Evolutionary conservation across 92 coral and sea anemone genomes (phyloP).

Genomic region (Bergia sp.): DNA sequence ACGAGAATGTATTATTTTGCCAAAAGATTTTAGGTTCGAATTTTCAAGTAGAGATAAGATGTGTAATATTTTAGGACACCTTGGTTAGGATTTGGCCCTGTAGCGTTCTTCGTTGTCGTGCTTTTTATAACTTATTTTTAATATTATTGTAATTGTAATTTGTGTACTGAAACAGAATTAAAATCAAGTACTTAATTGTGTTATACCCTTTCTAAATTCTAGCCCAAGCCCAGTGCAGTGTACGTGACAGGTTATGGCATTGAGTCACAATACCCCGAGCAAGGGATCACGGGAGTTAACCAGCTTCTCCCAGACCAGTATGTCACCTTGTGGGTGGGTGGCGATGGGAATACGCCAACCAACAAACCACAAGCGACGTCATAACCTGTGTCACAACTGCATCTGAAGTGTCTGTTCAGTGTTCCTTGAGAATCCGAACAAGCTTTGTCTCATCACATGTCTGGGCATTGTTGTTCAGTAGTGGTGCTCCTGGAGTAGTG

Average conservation of each 20-base stretch:
- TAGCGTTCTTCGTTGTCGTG: not conserved
- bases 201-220: not conserved
- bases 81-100: too few relatives aligned
- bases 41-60: too few relatives aligned
- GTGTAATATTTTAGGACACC: too few relatives aligned
- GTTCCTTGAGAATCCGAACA: not conserved
- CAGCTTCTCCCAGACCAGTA: conserved; percentile 62
- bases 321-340: conserved; percentile 56
- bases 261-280: conserved; percentile 61
- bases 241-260: conserved; percentile 67
- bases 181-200: too few relatives aligned
- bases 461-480: too few relatives aligned
- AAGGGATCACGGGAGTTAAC: conserved; percentile 60
- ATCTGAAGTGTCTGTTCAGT: not conserved
- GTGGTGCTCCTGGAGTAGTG: too few relatives aligned
- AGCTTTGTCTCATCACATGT: too few relatives aligned
- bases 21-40: too few relatives aligned
- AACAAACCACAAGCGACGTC: not conserved
- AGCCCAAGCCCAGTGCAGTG: conserved; percentile 33
- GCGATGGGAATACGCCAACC: conserved; percentile 2
- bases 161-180: not conserved
- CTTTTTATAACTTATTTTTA: not conserved
- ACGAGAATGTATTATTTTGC: too few relatives aligned
- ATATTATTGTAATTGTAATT: too few relatives aligned
- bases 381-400: not conserved